These are phyloP conservation scores for Eulacestoma nigropectus DNA, from an alignment of 2,113 vertebrate species.

Conservation along the genomic window DNA sequence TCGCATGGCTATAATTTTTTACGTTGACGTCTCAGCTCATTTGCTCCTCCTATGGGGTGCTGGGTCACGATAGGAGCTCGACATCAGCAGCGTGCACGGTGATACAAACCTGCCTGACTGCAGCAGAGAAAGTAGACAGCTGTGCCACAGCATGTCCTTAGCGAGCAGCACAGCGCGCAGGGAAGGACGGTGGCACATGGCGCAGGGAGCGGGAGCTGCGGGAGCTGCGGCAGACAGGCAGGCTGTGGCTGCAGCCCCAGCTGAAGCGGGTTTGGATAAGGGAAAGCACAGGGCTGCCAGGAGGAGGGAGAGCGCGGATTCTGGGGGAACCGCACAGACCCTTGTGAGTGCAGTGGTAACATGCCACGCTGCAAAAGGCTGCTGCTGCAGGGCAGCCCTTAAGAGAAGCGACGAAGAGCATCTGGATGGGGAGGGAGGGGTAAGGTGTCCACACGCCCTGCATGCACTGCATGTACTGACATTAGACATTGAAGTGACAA, in stretches of 20 bases:
- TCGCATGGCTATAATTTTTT: constrained; percentile 62
- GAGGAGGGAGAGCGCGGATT: accelerated
- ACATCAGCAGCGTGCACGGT: constrained; percentile 6
- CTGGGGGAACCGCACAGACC: accelerated
- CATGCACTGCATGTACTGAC: background rate
- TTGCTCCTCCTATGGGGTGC: constrained; percentile 77
- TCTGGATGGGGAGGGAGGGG: background rate
- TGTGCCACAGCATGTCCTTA: background rate
- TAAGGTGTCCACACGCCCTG: background rate
- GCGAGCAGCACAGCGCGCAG: background rate
- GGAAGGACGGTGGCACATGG: background rate
- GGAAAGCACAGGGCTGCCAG: background rate
- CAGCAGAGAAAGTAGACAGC: background rate
- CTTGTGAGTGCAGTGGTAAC: background rate
- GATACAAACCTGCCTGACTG: constrained; percentile 5
- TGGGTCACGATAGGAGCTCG: constrained; percentile 56
- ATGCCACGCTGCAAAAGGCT: accelerated
- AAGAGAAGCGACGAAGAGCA: background rate
- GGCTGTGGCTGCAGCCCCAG: background rate
- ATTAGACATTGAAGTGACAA: background rate
- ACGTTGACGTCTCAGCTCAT: constrained; percentile 70
- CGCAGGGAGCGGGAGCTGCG: background rate
- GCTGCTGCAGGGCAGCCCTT: background rate
- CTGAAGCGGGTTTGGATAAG: background rate
- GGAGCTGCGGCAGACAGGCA: background rate